Evolutionary conservation across 2,113 vertebrate genomes (phyloP).

Genomic region (rat (Rattus norvegicus)): DNA sequence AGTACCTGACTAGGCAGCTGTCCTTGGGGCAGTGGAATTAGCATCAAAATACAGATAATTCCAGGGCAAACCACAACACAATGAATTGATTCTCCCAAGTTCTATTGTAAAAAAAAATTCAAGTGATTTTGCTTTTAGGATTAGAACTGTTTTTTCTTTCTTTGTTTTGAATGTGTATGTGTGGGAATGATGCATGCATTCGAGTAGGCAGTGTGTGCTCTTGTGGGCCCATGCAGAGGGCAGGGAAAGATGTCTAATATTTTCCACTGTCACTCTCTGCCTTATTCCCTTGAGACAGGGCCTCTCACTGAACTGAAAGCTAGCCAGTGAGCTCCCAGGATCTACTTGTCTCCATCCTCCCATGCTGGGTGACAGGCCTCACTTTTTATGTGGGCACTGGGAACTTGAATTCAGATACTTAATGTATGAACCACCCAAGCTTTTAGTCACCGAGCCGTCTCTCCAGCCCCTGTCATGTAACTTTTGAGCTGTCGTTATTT

Average conservation of each 20-base stretch:
- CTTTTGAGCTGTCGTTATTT: conserved; percentile 45
- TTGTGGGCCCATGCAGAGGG: neutral
- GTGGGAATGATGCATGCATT: neutral
- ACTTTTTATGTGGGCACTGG: neutral
- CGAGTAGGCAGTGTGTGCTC: neutral
- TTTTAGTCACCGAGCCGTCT: neutral
- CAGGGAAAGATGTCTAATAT: neutral
- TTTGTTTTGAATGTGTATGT: no score
- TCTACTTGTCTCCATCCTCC: neutral
- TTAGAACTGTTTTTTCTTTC: neutral
- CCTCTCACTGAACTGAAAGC: neutral
- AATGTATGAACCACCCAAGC: no score
- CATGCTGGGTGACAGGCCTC: neutral
- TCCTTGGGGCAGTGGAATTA: no score
- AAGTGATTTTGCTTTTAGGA: conserved; percentile 20
- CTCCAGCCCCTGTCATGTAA: neutral
- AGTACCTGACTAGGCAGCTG: no score
- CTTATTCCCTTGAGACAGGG: neutral
- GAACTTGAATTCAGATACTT: neutral
- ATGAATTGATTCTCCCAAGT: conserved; percentile 23
- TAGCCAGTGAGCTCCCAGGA: neutral
- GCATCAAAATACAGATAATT: no score
- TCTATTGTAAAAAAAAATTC: neutral
- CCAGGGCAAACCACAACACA: neutral
- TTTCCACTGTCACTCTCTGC: neutral